Evolutionary conservation across 2,797 vertebrate species (phyloP), one percentile per base, ranked within the genome.

Genomic region (Pelobates cultripes): DNA sequence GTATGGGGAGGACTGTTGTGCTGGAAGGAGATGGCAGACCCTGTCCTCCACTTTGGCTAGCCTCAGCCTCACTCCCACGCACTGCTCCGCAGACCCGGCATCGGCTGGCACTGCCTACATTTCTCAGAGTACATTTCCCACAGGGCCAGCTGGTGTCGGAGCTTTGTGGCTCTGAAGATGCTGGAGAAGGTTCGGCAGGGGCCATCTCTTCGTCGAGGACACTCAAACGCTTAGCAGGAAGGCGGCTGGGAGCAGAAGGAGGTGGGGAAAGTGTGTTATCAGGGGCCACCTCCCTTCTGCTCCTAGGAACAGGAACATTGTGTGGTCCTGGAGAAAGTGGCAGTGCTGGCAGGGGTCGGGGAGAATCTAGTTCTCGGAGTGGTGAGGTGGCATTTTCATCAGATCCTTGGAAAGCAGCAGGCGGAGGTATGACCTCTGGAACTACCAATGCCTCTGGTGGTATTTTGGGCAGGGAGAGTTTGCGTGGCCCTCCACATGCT

Each of bases 281-380:
- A 7, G 95, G 95, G 3, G 97, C 97, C 2, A 99, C 98, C 86
- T 99, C 98, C 47, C 98, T 91, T 43, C 98, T 94, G 88, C 97
- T 98, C n/a, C 97, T 95, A 7, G 98, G 98, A 73, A 99, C 96
- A 0, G 98, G 97, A 83, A 98, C 97, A 89, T 98, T 99, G 89
- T 99, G 98, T 43, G 97, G 94, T n/a, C 91, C 87, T 0, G 96
- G 96, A 0, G 96, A 96, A 77, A 97, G 96, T 40, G 82, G 82
- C 14, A 83, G 90, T 85, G 91, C 87, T 40, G 90, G 84, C 44
- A 94, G 88, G 15, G 92, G 89, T 5, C 90, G 85, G 4, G 87
- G 78, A 0, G 92, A 90, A 7, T 92, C 91, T 45, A 93, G 93
- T 28, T 94, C 94, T 0, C 93, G 94, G 0, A 94, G 86, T 0